Evolutionary conservation across 1,140 invertebrate genomes (phyloP), one percentile per base, ranked within the genome.

Genomic region (Cardiocondyla obscurior): DNA sequence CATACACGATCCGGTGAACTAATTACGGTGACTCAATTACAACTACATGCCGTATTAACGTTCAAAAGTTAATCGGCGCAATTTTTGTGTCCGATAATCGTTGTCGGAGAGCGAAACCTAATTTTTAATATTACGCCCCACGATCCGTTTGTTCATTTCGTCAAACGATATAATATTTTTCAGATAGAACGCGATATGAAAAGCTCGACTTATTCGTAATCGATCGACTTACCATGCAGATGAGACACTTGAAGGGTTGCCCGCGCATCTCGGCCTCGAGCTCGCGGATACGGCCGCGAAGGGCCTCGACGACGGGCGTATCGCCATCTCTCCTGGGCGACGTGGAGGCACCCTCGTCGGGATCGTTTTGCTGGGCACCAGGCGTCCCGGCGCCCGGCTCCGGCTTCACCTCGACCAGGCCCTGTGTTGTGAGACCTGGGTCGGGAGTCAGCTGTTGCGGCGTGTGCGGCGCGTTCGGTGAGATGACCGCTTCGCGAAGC

Each of bases 181-280:
- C 25, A 67, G 25, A 49, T n/a, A n/a, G n/a, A 10, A 67, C 8
- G 10, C 65, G 25, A 46, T 46, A 19, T 10, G 19, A 1, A 12
- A 28, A n/a, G 6, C 10, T 30, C 5, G 19, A 19, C 10, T 70
- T 14, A 51, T 16, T 53, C 30, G 22, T 3, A 22, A 1, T 14
- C 14, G 46, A 81, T 36, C 10, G 1, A 86, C 96, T 95, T 72
- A 97, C 97, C 95, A 98, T 96, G 92, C 98, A 98, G 74, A 98
- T 98, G 14, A 98, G 95, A 95, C 98, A 99, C 93, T 98, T 96
- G 87, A 95, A 96, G 57, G 91, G 92, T 93, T 96, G 94, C 92
- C 95, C 94, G 92, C 95, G 85, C 86, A 90, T 93, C 86, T 95
- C 94, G 28, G 94, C 92, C 81, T 97, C 97, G 74, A 97, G 94